These are phyloP conservation scores for Nettapus auritus DNA, from an alignment of 2,113 vertebrate genomes.

Conservation along the genomic window DNA sequence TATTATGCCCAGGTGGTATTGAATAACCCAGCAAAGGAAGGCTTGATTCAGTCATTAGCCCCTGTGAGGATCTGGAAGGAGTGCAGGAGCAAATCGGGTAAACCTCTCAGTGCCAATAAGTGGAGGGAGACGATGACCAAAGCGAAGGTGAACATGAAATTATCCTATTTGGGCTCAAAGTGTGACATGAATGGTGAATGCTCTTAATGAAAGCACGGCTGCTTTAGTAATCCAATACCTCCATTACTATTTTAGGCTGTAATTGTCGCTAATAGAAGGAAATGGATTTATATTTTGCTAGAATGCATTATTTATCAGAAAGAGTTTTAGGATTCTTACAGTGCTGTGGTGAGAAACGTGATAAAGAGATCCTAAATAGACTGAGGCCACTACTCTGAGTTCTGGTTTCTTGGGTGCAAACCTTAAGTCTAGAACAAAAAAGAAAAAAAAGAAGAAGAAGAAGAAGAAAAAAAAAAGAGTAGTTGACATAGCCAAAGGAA, in stretches of 20 bases:
- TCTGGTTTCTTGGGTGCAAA: not conserved
- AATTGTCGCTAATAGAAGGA: slow-evolving; percentile 57
- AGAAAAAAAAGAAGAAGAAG: not conserved
- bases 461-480: not conserved
- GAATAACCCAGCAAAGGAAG: slow-evolving; percentile 37
- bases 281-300: slow-evolving; percentile 63
- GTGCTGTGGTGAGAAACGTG: not conserved
- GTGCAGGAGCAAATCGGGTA: not conserved
- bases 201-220: slow-evolving; percentile 41
- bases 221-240: slow-evolving; percentile 20
- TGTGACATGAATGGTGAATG: slow-evolving; percentile 25
- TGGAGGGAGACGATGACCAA: slow-evolving; percentile 4
- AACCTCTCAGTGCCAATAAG: slow-evolving; percentile 34
- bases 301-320: slow-evolving; percentile 54
- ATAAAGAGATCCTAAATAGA: not conserved
- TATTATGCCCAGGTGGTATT: slow-evolving; percentile 59
- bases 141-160: slow-evolving; percentile 44
- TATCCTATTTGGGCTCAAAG: slow-evolving; percentile 50
- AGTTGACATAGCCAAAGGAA: not conserved
- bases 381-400: not conserved
- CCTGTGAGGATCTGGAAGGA: slow-evolving; percentile 5
- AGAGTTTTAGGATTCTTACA: not conserved
- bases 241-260: slow-evolving; percentile 57
- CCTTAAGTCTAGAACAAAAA: not conserved
- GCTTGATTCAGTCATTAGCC: slow-evolving; percentile 50